These are phyloP conservation scores for Aldabrachelys gigantea DNA, from an alignment of 2,113 vertebrate species.

Conservation along the genomic window DNA sequence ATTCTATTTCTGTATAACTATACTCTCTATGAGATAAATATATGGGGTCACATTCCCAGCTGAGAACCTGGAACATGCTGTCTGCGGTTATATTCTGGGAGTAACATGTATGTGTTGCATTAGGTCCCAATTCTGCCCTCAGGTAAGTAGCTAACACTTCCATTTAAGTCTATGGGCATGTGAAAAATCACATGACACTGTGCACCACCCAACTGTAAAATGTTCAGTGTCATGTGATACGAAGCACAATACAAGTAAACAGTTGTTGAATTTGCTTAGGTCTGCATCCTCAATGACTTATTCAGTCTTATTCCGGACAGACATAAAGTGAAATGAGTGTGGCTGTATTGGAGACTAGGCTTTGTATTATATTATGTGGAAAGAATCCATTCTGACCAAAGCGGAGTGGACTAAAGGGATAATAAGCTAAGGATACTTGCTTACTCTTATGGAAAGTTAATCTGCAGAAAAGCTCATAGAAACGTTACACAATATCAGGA, in stretches of 20 bases:
- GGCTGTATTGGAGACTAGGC: background rate
- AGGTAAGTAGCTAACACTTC: background rate
- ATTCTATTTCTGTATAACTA: background rate
- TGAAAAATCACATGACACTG: background rate
- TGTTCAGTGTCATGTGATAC: fast-evolving
- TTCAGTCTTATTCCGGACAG: background rate
- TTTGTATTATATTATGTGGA: background rate
- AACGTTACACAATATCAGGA: background rate
- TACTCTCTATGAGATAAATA: background rate
- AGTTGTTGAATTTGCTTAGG: background rate
- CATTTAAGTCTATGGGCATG: background rate
- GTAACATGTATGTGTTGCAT: background rate
- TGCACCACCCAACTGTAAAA: background rate
- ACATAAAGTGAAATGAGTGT: background rate
- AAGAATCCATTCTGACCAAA: background rate
- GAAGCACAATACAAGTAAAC: background rate
- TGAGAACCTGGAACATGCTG: background rate
- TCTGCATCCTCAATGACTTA: background rate
- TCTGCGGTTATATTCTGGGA: background rate
- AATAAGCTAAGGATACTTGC: background rate
- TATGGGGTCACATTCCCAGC: fast-evolving
- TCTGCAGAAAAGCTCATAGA: background rate
- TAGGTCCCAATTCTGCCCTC: background rate
- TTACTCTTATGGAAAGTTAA: background rate
- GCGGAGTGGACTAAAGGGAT: background rate